Conservation (phyloP, 2,797 vertebrate species). For the Cirrhinus mrigala region DNA sequence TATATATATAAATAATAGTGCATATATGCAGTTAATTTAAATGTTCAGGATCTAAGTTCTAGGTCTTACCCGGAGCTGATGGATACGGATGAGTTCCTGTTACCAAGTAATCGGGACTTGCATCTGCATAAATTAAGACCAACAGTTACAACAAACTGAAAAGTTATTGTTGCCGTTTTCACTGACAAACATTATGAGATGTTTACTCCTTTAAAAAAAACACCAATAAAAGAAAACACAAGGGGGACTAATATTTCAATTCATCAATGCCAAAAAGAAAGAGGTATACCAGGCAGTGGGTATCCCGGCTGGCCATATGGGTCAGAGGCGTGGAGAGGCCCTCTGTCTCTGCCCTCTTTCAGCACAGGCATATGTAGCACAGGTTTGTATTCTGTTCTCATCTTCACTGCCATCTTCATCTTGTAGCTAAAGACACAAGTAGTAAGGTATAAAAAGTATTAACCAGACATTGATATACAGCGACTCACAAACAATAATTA, state of each 20-base stretch:
- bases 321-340: slow-evolving; percentile 69
- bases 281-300: slow-evolving; percentile 80
- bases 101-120: slow-evolving; percentile 92
- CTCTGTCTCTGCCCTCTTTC: slow-evolving; percentile 90
- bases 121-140: slow-evolving; percentile 70
- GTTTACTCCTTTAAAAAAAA: not conserved
- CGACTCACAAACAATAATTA: not conserved
- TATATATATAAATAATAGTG: too few relatives aligned
- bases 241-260: not conserved
- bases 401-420: slow-evolving; percentile 89
- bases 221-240: not conserved
- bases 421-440: slow-evolving; percentile 81
- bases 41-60: not conserved
- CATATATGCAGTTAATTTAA: not conserved
- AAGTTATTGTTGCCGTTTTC: not conserved
- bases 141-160: not conserved
- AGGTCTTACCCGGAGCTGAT: slow-evolving; percentile 88
- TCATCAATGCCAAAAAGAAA: not conserved
- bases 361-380: slow-evolving; percentile 94
- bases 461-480: not conserved
- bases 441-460: not conserved
- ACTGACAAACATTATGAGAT: not conserved
- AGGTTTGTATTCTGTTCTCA: slow-evolving; percentile 87
- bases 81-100: slow-evolving; percentile 97
- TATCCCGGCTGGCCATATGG: slow-evolving; percentile 82